A percentile compares a stretch with the other conserved stretches of the same genome.
These are phyloP conservation scores for Steatocranus sp. DNA, from an alignment of 2,797 vertebrate genomes.

Conservation along the genomic window DNA sequence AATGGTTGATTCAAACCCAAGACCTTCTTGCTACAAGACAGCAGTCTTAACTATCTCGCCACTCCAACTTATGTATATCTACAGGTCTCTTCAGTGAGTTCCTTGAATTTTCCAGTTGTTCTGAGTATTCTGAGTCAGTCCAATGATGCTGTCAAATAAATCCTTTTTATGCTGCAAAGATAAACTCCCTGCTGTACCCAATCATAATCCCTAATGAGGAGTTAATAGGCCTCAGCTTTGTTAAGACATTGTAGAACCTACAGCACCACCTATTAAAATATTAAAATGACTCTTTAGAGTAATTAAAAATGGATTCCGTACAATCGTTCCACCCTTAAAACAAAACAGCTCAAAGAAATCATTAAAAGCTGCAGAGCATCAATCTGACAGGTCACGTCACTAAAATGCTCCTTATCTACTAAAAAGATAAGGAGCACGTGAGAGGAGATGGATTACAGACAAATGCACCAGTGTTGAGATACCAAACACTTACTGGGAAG, in stretches of 20 bases:
- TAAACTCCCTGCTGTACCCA: not conserved
- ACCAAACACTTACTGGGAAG: not conserved
- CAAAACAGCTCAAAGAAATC: not conserved
- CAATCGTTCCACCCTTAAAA: not conserved
- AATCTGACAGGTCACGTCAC: not conserved
- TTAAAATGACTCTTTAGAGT: not conserved
- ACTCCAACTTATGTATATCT: not conserved
- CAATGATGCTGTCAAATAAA: not conserved
- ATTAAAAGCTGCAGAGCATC: not conserved
- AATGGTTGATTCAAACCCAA: not conserved
- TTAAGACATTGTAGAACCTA: not conserved
- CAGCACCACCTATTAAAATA: not conserved
- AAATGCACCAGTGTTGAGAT: not conserved
- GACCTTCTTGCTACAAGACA: not conserved
- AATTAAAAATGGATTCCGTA: fast-evolving
- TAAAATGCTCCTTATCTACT: not conserved
- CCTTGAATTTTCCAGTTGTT: not conserved
- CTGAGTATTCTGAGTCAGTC: not conserved
- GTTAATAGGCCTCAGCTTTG: fast-evolving
- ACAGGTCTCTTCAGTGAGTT: not conserved
- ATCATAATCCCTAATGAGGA: not conserved
- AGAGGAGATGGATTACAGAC: not conserved
- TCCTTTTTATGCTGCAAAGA: not conserved
- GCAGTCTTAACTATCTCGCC: not conserved
- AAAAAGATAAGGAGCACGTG: not conserved